Base-by-base conservation (phyloP, 23 tunicate species). In the Oikopleura dioica region DNA sequence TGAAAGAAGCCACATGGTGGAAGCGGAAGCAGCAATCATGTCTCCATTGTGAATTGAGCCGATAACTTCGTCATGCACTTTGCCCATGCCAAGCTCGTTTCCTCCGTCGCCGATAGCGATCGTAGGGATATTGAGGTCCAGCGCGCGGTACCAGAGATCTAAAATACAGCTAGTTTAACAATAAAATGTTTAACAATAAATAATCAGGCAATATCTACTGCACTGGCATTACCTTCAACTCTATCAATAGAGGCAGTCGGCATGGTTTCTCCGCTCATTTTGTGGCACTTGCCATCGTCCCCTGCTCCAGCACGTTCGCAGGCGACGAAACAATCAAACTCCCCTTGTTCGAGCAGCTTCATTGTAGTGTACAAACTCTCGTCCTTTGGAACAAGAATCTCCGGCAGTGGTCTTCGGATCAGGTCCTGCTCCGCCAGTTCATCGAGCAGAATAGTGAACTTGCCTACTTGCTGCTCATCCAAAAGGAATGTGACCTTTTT, bases 71-170 rank as follows among this genome's bases (percentile, higher is more conserved):
- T 63, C 72, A 28, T 63, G 72, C 29, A 63, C 72, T 2, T 12
- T 2, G 16, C 72, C 72, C 72, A 63, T 63, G 16, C 72, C 72
- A 23, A 63, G 16, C 33, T 63, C 72, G 33, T 63, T 63, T 21
- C 72, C 72, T 2, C 72, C 72, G 33, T 63, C 72, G 26, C 72
- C 72, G 29, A 63, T 63, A 2, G 72, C 72, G 33, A 63, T 63
- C 5, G 72, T 63, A 24, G 72, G 72, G 2, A 63, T 63, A 2
- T 5, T 31, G 26, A 63, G 72, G 72, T 63, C 72, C 4, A 63
- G 16, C 26, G 72, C 72, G 2, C 72, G 29, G 72, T 16, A 63
- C 72, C 72, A 63, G 26, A 63, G 16, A n/a, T n/a, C n/a, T n/a
- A n/a, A n/a, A n/a, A n/a, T n/a, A n/a, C n/a, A n/a, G n/a, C n/a